Conservation (phyloP, 2,888 invertebrate species). For the Branchipolynoe longqiensis region DNA sequence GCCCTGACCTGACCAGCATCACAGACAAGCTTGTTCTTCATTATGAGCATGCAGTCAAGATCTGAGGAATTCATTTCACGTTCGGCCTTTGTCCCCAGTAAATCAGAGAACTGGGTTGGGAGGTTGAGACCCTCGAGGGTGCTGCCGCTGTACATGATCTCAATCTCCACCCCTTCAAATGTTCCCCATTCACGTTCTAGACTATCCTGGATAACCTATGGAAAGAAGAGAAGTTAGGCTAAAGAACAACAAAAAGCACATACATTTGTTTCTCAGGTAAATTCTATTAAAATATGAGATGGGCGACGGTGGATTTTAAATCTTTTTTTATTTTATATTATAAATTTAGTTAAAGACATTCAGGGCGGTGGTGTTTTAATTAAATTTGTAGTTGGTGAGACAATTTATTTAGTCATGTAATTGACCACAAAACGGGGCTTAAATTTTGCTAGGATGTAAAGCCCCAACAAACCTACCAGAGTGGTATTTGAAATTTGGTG, state of each 20-base stretch:
- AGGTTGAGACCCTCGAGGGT: neutral
- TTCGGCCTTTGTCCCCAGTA: neutral
- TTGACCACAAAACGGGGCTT: no score
- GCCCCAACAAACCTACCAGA: no score
- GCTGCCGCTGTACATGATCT: neutral
- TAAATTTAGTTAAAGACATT: neutral
- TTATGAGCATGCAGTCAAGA: neutral
- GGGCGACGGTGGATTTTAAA: neutral
- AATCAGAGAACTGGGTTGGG: neutral
- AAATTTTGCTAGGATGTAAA: no score
- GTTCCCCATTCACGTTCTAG: neutral
- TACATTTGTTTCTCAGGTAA: neutral
- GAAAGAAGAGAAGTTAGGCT: neutral
- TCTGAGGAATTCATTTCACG: neutral
- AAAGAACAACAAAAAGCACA: neutral
- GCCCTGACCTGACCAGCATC: neutral
- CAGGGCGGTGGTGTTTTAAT: no score
- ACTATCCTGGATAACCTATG: neutral
- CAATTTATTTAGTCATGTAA: no score
- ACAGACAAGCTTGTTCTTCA: neutral
- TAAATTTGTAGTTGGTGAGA: no score
- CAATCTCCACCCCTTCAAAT: neutral
- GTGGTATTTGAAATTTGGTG: no score
- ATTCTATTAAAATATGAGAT: neutral
- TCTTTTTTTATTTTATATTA: neutral